These are phyloP conservation scores for Sinelater perroti DNA, from an alignment of 2,888 invertebrate species.

Conservation along the genomic window DNA sequence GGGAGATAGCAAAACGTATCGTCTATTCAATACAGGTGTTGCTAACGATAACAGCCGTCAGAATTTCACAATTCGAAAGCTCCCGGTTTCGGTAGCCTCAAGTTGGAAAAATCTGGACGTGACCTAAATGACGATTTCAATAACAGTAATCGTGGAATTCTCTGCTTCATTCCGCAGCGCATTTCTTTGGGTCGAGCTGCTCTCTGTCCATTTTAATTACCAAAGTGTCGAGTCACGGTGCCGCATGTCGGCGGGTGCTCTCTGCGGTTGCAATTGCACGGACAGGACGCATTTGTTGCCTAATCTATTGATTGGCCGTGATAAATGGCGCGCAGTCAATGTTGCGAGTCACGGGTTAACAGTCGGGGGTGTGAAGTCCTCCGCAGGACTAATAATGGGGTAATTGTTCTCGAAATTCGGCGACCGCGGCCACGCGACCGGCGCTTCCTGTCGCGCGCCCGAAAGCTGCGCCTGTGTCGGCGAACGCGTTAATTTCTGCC, in stretches of 20 bases:
- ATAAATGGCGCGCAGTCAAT: constrained; percentile 45
- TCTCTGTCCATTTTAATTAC: constrained; percentile 30
- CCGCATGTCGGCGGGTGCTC: constrained; percentile 27
- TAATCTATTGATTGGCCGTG: constrained; percentile 45
- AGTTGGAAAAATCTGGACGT: too few species aligned
- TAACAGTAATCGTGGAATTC: too few species aligned
- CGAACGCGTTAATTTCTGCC: constrained; percentile 31
- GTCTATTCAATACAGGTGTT: too few species aligned
- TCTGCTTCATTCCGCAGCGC: too few species aligned
- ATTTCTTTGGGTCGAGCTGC: too few species aligned
- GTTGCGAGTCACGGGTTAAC: constrained; percentile 39
- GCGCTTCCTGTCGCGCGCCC: constrained; percentile 45
- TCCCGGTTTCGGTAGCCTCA: too few species aligned
- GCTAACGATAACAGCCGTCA: too few species aligned
- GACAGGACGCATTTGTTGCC: constrained; percentile 33
- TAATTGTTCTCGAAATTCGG: constrained; percentile 48
- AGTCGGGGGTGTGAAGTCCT: constrained; percentile 44
- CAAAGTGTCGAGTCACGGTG: constrained; percentile 36
- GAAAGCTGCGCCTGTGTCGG: constrained; percentile 23
- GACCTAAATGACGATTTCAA: too few species aligned
- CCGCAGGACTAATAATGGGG: constrained; percentile 46
- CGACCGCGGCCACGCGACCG: constrained; percentile 46
- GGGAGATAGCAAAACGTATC: too few species aligned
- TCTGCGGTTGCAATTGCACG: constrained; percentile 36
- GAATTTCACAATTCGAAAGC: too few species aligned